These are phyloP conservation scores for Telenomus remus DNA, from an alignment of 1,140 invertebrate genomes.

Conservation along the genomic window DNA sequence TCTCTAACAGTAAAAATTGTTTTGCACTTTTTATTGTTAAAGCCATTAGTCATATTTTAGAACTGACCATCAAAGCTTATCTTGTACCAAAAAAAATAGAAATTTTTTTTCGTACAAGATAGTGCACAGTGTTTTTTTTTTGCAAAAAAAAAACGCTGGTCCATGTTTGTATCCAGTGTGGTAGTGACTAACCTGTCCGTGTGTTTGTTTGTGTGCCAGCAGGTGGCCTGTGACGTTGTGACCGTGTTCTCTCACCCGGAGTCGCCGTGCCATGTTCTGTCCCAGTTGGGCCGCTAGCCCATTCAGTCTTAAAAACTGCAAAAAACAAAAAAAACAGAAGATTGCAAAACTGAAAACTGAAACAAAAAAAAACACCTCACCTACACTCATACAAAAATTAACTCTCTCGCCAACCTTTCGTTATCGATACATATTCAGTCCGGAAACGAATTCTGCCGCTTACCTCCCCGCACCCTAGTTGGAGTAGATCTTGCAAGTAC, in stretches of 20 bases:
- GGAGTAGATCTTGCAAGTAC: slow-evolving; percentile 43
- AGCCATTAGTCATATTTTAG: slow-evolving; percentile 21
- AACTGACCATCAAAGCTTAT: slow-evolving; percentile 9
- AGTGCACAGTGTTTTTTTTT: neutral
- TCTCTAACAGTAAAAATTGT: slow-evolving; percentile 36
- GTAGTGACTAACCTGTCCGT: slow-evolving; percentile 76
- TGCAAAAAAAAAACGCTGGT: slow-evolving; percentile 3
- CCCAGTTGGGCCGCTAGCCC: slow-evolving; percentile 60
- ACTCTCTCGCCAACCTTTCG: slow-evolving; percentile 8
- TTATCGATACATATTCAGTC: slow-evolving; percentile 27
- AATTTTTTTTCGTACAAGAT: neutral
- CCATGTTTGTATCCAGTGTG: slow-evolving; percentile 67
- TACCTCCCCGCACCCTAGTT: slow-evolving; percentile 14
- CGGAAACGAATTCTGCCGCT: slow-evolving; percentile 1
- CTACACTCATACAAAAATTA: too few relatives aligned
- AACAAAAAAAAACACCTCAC: neutral
- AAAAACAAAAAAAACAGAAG: slow-evolving; percentile 8
- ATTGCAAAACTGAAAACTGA: neutral
- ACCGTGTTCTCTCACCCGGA: slow-evolving; percentile 75
- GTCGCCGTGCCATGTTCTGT: slow-evolving; percentile 75
- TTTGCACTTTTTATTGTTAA: slow-evolving; percentile 28
- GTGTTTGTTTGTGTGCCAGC: slow-evolving; percentile 77
- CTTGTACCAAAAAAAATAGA: too few relatives aligned
- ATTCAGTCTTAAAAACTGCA: slow-evolving; percentile 54
- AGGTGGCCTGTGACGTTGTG: slow-evolving; percentile 77